Evolutionary conservation across 2,113 vertebrate genomes (phyloP).

Genomic region (Merops nubicus): DNA sequence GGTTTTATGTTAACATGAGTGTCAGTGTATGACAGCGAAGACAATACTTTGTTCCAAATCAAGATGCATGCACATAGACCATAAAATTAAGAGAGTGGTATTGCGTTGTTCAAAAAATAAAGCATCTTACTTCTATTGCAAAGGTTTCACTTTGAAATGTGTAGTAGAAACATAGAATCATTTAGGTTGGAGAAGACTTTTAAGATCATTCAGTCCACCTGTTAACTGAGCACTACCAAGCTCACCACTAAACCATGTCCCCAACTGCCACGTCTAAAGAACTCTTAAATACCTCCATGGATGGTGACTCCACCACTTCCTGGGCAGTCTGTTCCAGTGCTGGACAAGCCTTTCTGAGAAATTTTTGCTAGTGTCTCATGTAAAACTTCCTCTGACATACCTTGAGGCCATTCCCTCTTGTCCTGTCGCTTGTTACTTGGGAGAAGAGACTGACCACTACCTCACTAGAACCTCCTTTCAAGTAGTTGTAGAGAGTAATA

Average conservation of each 20-base stretch:
- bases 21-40: not conserved
- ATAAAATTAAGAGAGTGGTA: not conserved
- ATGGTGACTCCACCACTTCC: not conserved
- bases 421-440: not conserved
- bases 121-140: not conserved
- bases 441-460: fast-evolving
- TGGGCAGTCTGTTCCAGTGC: not conserved
- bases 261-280: not conserved
- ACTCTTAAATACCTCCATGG: not conserved
- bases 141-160: not conserved
- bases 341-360: not conserved
- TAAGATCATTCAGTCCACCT: not conserved
- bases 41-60: not conserved
- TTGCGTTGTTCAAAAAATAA: not conserved
- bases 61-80: not conserved
- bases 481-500: not conserved
- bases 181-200: not conserved
- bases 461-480: not conserved
- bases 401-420: not conserved
- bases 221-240: not conserved
- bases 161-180: fast-evolving
- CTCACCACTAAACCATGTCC: not conserved
- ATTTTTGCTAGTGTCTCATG: not conserved
- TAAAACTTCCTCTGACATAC: not conserved
- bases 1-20: not conserved